phyloP scores from a whole-genome alignment of 2,888 invertebrate genomes.

The Zaprionus obscuricornis region DNA sequence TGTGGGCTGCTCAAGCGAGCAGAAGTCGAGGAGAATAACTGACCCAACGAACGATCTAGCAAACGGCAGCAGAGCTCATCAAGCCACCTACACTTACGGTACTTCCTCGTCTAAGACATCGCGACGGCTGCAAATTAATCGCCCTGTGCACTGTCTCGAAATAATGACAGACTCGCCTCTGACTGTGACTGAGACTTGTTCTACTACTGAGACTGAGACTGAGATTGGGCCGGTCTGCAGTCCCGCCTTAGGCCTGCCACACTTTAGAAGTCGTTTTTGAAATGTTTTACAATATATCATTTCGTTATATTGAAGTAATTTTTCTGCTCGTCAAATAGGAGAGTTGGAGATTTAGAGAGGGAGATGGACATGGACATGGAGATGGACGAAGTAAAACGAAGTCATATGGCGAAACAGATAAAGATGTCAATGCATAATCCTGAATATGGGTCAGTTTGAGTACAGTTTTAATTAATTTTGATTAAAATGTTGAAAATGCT shows the following conservation, averaged over 20 bases:
- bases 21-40: constrained; percentile 23
- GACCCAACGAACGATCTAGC: constrained; percentile 41
- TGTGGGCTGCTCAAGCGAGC: constrained; percentile 51
- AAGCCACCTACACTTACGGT: constrained; percentile 76
- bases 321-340: constrained; percentile 43
- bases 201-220: constrained; percentile 8
- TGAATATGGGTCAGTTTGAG: too few relatives aligned
- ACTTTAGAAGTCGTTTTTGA: constrained; percentile 66
- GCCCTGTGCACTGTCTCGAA: constrained; percentile 46
- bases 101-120: constrained; percentile 43
- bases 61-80: constrained; percentile 64
- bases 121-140: constrained; percentile 65
- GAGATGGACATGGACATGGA: background rate
- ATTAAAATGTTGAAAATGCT: constrained; percentile 64
- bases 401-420: too few relatives aligned
- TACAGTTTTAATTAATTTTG: constrained; percentile 68
- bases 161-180: constrained; percentile 41
- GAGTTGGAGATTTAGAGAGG: background rate
- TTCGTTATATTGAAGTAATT: constrained; percentile 32
- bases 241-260: constrained; percentile 58
- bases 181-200: constrained; percentile 9
- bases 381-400: constrained; percentile 42
- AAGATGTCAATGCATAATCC: too few relatives aligned
- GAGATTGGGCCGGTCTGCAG: constrained; percentile 25
- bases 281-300: constrained; percentile 68